Evolutionary conservation across 2,888 invertebrate species (phyloP), one percentile per base, ranked within the genome.

Genomic region (Lasius platythorax): DNA sequence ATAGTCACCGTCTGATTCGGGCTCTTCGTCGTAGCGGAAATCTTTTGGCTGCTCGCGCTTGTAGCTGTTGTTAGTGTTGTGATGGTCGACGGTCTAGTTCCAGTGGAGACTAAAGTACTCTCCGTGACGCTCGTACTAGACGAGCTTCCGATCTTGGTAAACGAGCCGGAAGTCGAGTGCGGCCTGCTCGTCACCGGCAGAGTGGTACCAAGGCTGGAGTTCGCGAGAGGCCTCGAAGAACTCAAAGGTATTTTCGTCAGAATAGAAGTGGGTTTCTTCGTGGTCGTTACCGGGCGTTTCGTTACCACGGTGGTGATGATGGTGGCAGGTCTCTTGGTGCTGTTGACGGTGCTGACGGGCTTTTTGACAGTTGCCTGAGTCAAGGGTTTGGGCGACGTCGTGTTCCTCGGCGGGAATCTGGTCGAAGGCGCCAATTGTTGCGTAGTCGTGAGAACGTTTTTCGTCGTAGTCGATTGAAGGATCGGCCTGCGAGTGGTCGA

Each of bases 201-300:
- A 56, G 37, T 78, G 4, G 68, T 85, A 18, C 50, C 50, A n/a
- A 61, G 43, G 11, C 46, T 82, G 18, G 90, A 73, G 9, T n/a
- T 82, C 0, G 67, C 37, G 8, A 64, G n/a, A 8, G 86, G 89
- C 11, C 91, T 96, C 88, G 75, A 12, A 2, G 95, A 95, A 1
- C 95, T 95, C 67, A 95, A 94, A 64, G 96, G 96, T 56, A 95
- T 95, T 12, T 94, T 95, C 1, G 95, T 95, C 1, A 87, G 75
- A 0, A 84, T 61, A 6, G 23, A 23, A 23, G 33, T 85, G 0
- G 93, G 91, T 75, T 85, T 88, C 74, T 90, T 91, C 23, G 92
- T 91, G 30, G 89, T 90, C 23, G 63, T 46, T 0, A 87, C 73
- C 3, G 93, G 90, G 28, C 85, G 90, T 61, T 87, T 92, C 5